Evolutionary conservation across 1,140 invertebrate genomes (phyloP).

Genomic region (Aphaenogaster rudis): DNA sequence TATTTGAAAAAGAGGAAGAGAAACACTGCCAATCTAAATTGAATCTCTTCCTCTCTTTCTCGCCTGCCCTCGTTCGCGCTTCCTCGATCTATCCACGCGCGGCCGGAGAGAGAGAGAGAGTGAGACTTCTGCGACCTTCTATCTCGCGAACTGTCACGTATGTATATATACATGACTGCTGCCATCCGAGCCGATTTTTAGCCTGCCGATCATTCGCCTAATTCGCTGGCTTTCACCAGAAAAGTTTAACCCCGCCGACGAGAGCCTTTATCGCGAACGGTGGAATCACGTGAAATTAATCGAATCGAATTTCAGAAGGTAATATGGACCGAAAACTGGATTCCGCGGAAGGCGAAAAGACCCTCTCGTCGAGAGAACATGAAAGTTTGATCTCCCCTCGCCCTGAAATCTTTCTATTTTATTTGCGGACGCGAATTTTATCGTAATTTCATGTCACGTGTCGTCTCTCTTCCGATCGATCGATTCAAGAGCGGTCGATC

Average conservation of each 20-base stretch:
- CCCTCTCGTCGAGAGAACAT: background rate
- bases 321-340: background rate
- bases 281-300: slow-evolving; percentile 59
- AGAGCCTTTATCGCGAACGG: slow-evolving; percentile 11
- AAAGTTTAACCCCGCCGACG: slow-evolving; percentile 17
- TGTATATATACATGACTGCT: slow-evolving; percentile 39
- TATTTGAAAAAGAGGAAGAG: slow-evolving; percentile 52
- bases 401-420: background rate
- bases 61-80: slow-evolving; percentile 48
- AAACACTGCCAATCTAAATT: slow-evolving; percentile 65
- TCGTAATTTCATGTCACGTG: slow-evolving; percentile 2
- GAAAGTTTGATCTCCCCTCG: background rate
- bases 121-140: background rate
- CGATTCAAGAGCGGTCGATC: background rate
- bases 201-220: slow-evolving; percentile 28
- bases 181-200: slow-evolving; percentile 23
- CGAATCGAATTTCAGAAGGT: slow-evolving; percentile 44
- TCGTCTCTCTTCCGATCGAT: background rate
- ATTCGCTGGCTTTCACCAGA: slow-evolving; percentile 30
- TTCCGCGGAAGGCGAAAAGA: background rate
- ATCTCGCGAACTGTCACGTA: slow-evolving; percentile 45
- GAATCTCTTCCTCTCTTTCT: slow-evolving; percentile 54
- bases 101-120: background rate
- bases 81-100: slow-evolving; percentile 34
- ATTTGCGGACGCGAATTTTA: slow-evolving; percentile 9